Evolutionary conservation across 30 jellyfish, hydroid and myxozoan species (phyloP).

Genomic region (Clytia hemisphaerica): DNA sequence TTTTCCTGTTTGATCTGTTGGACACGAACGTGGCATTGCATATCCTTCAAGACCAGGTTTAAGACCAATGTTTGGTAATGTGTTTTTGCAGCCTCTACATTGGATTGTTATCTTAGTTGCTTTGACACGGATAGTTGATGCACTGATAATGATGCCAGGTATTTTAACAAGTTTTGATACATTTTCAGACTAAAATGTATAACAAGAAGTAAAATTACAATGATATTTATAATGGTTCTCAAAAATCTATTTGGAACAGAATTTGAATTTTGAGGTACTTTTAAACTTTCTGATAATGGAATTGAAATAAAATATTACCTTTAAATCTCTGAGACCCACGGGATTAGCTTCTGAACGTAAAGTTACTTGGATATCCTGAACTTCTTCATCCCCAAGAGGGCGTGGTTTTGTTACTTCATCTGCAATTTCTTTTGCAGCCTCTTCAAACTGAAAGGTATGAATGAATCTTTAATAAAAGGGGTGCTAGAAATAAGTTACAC

Average conservation of each 20-base stretch:
- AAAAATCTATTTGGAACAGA: neutral
- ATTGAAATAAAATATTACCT: constrained; percentile 31
- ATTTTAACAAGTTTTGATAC: constrained; percentile 89
- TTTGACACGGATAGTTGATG: constrained; percentile 93
- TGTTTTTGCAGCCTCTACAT: constrained; percentile 88
- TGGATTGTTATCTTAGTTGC: constrained; percentile 89
- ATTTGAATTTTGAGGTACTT: neutral
- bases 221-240: neutral
- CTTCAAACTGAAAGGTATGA: constrained; percentile 63
- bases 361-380: constrained; percentile 85
- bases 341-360: constrained; percentile 79
- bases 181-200: constrained; percentile 65
- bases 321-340: constrained; percentile 64
- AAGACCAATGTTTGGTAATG: constrained; percentile 77
- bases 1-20: constrained; percentile 90
- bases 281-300: neutral
- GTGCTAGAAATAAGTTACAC: no score
- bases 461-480: neutral
- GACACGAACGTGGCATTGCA: constrained; percentile 94
- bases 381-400: constrained; percentile 89
- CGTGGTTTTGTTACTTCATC: constrained; percentile 96
- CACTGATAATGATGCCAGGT: constrained; percentile 97
- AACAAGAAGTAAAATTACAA: no score
- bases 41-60: constrained; percentile 97
- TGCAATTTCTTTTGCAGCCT: constrained; percentile 95